These are phyloP conservation scores for Pipistrellus pipistrellus DNA, from an alignment of 2,797 vertebrate species.

Conservation along the genomic window DNA sequence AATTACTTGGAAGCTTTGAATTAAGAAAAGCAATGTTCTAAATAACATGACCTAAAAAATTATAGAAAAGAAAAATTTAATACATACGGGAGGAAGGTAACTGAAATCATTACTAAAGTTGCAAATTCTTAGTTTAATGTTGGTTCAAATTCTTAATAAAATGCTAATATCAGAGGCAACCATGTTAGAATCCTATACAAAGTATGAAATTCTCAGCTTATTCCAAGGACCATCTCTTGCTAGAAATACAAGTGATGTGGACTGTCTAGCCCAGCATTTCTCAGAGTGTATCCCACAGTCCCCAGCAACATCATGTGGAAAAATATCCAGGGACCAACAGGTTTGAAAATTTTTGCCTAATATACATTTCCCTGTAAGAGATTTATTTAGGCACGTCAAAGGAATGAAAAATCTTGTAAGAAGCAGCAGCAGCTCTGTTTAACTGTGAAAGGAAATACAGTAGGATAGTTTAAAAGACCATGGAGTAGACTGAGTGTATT, in stretches of 20 bases:
- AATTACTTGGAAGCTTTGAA: neutral
- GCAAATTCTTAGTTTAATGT: neutral
- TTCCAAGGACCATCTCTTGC: neutral
- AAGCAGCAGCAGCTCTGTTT: neutral
- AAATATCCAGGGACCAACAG: neutral
- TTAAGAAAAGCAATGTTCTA: neutral
- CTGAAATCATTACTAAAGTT: constrained; percentile 11
- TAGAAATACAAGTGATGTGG: neutral
- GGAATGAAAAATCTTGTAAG: neutral
- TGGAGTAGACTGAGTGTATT: neutral
- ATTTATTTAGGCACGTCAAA: neutral
- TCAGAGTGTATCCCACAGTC: neutral
- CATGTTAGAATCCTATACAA: neutral
- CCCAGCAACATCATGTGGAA: neutral
- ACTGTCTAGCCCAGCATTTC: neutral
- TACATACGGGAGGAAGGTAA: neutral
- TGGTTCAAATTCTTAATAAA: neutral
- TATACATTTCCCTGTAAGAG: neutral
- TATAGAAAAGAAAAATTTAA: constrained; percentile 16
- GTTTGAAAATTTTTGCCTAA: neutral
- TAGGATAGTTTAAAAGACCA: neutral
- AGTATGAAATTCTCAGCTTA: neutral
- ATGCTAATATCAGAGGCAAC: neutral
- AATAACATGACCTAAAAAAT: neutral
- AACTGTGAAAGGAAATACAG: constrained; percentile 8